Conservation (phyloP, 2,113 vertebrate genomes). For the Carassius carassius region DNA sequence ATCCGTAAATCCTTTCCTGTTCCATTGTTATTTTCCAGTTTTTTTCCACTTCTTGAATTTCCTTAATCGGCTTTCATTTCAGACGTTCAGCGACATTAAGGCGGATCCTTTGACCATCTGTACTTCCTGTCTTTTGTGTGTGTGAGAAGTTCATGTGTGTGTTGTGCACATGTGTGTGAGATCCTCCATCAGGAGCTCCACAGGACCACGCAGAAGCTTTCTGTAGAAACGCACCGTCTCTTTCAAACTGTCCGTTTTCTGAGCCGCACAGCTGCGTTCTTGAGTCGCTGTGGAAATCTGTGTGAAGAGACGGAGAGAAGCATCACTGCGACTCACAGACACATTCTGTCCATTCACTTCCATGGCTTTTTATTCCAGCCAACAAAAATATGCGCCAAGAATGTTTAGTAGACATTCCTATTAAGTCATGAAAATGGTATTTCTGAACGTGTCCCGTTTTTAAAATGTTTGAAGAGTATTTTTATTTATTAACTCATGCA, state of each 20-base stretch:
- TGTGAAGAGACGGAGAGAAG: background rate
- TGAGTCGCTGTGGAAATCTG: background rate
- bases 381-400: background rate
- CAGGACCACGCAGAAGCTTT: background rate
- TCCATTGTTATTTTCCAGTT: background rate
- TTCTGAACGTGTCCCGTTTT: too few species aligned
- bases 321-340: too few species aligned
- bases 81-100: background rate
- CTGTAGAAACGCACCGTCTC: background rate
- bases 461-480: too few species aligned
- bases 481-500: too few species aligned
- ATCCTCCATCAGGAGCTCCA: constrained; percentile 9
- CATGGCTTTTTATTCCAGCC: too few species aligned
- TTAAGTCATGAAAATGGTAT: background rate
- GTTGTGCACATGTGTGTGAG: background rate
- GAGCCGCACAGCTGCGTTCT: background rate
- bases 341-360: too few species aligned
- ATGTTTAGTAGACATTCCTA: background rate
- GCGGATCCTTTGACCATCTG: background rate
- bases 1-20: background rate
- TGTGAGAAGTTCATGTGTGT: background rate
- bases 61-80: background rate
- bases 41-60: too few species aligned
- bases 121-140: too few species aligned
- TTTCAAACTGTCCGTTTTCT: background rate